These are phyloP conservation scores for Chymomyza costata DNA, from an alignment of 1,140 invertebrate genomes.

Conservation along the genomic window DNA sequence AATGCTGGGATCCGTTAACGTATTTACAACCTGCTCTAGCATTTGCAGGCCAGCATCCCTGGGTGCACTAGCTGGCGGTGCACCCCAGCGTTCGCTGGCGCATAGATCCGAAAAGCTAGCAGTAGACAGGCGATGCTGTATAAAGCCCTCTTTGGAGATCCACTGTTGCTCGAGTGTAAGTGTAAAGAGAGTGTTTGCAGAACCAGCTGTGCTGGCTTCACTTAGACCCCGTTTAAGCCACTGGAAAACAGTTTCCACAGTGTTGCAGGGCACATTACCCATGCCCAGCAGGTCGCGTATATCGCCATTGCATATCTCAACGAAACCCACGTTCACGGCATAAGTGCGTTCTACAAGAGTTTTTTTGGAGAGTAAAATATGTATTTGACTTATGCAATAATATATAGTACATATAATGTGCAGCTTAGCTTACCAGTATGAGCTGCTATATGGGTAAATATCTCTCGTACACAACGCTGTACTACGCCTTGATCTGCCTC, in stretches of 20 bases:
- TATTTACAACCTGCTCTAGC: slow-evolving; percentile 80
- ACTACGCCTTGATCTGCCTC: slow-evolving; percentile 86
- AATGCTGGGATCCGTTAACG: slow-evolving; percentile 78
- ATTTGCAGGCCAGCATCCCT: slow-evolving; percentile 78
- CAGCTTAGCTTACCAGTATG: slow-evolving; percentile 65
- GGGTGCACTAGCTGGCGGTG: slow-evolving; percentile 74
- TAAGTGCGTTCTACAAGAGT: slow-evolving; percentile 77
- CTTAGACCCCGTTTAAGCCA: slow-evolving; percentile 77
- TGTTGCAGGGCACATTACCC: slow-evolving; percentile 77
- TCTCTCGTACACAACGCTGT: slow-evolving; percentile 83
- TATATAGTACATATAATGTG: too few species aligned
- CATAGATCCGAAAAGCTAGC: slow-evolving; percentile 82
- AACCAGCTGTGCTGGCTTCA: slow-evolving; percentile 32
- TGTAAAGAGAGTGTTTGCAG: slow-evolving; percentile 80
- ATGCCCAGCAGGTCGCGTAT: slow-evolving; percentile 77
- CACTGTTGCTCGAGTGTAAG: slow-evolving; percentile 82
- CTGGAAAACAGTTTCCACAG: slow-evolving; percentile 77
- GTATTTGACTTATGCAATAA: too few species aligned
- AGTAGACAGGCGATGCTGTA: slow-evolving; percentile 80
- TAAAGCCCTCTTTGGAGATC: slow-evolving; percentile 76
- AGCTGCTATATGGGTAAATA: slow-evolving; percentile 81
- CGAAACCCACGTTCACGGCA: slow-evolving; percentile 80
- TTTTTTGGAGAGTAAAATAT: too few species aligned
- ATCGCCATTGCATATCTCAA: slow-evolving; percentile 79
- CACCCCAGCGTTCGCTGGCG: slow-evolving; percentile 78